These are phyloP conservation scores for Lochmaea crataegi DNA, from an alignment of 2,888 invertebrate genomes.

Conservation along the genomic window DNA sequence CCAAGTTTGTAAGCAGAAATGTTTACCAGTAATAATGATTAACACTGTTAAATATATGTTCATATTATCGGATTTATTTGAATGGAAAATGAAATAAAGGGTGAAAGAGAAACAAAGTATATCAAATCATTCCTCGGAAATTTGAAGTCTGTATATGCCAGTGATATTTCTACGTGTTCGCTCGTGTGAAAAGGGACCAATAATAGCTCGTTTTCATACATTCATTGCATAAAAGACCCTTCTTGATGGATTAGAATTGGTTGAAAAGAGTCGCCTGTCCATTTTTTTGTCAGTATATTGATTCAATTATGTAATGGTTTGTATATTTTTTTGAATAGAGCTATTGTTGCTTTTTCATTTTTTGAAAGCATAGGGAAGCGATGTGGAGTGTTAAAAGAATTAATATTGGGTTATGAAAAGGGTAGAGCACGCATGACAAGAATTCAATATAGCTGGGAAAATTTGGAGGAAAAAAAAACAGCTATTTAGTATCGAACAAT, in stretches of 20 bases:
- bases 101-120: neutral
- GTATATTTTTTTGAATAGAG: constrained; percentile 13
- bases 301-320: constrained; percentile 36
- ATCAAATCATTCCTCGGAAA: neutral
- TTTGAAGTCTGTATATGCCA: neutral
- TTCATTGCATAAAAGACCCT: constrained; percentile 31
- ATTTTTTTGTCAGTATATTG: constrained; percentile 32
- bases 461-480: neutral
- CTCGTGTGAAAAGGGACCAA: constrained; percentile 27
- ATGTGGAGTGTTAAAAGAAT: constrained; percentile 16
- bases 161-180: constrained; percentile 23
- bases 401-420: constrained; percentile 5
- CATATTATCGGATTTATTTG: neutral
- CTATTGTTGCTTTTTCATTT: constrained; percentile 24
- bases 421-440: neutral
- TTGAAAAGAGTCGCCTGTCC: constrained; percentile 36
- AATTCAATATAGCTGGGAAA: neutral
- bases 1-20: no score
- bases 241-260: constrained; percentile 35
- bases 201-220: constrained; percentile 32
- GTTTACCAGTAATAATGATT: no score
- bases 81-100: neutral
- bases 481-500: neutral
- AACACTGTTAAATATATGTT: no score
- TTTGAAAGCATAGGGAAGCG: constrained; percentile 23